A percentile compares a stretch with the other conserved stretches of the same genome.
Conservation (phyloP, 2,888 invertebrate species). For the Amiota minor region DNA sequence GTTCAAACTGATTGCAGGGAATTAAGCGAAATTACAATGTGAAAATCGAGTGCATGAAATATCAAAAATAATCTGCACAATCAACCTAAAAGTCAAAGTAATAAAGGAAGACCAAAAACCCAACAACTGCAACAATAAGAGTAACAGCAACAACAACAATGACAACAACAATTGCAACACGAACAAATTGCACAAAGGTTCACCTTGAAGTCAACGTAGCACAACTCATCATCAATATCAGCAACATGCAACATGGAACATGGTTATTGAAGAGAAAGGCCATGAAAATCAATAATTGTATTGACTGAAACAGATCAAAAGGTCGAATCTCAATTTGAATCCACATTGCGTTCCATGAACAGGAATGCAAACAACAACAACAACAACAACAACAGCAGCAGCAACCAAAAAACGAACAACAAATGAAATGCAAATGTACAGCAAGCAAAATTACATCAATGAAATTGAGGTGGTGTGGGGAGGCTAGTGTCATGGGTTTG, state of each 20-base stretch:
- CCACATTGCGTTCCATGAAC: slow-evolving; percentile 19
- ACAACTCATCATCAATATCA: slow-evolving; percentile 40
- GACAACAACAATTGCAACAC: background rate
- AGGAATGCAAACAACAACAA: slow-evolving; percentile 10
- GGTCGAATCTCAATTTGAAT: slow-evolving; percentile 60
- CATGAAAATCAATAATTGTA: slow-evolving; percentile 63
- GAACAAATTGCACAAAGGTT: slow-evolving; percentile 37
- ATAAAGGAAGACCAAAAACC: slow-evolving; percentile 14
- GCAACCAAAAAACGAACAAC: slow-evolving; percentile 46
- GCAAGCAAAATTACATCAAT: background rate
- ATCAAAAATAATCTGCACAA: background rate
- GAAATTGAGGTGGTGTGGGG: background rate
- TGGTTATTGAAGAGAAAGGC: slow-evolving; percentile 45
- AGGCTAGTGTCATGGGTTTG: too few species aligned
- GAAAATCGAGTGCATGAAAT: slow-evolving; percentile 12
- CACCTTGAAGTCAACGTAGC: slow-evolving; percentile 44
- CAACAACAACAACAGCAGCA: slow-evolving; percentile 36
- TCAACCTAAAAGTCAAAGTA: slow-evolving; percentile 21
- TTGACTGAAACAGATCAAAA: slow-evolving; percentile 67
- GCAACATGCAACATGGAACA: slow-evolving; percentile 14
- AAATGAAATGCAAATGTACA: slow-evolving; percentile 37
- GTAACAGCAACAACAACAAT: slow-evolving; percentile 6
- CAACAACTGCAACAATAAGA: background rate
- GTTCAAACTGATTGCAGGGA: slow-evolving; percentile 59
- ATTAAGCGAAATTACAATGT: slow-evolving; percentile 20